Conservation (phyloP, 2,888 invertebrate genomes). For the Agrochola circellaris region DNA sequence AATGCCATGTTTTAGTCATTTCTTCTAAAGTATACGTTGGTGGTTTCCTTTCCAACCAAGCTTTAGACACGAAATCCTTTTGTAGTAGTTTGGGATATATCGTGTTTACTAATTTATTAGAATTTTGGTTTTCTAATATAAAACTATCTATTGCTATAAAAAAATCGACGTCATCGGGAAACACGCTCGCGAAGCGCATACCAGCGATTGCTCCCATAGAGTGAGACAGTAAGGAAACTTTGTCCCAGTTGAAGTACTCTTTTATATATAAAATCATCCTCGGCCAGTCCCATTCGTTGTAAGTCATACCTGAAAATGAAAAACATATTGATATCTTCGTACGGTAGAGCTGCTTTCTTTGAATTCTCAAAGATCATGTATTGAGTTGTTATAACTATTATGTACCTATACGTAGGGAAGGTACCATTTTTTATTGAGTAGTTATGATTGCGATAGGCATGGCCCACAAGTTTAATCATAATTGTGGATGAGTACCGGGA, state of each 20-base stretch:
- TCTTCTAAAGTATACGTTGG: conserved; percentile 92
- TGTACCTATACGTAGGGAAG: background rate
- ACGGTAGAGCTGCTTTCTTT: background rate
- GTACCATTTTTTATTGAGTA: background rate
- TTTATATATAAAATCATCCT: conserved; percentile 90
- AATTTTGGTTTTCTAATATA: conserved; percentile 80
- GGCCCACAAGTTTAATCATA: background rate
- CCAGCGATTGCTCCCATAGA: conserved; percentile 92
- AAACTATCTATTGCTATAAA: conserved; percentile 90
- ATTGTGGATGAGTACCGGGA: conserved; percentile 82
- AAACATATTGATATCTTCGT: background rate
- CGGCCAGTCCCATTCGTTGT: conserved; percentile 84
- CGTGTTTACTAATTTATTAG: conserved; percentile 80
- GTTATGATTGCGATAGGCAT: background rate
- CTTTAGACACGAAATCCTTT: conserved; percentile 82
- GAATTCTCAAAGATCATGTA: background rate
- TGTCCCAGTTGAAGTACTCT: conserved; percentile 93
- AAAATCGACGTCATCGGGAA: conserved; percentile 91
- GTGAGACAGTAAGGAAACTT: conserved; percentile 92
- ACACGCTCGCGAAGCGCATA: conserved; percentile 91
- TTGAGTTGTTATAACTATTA: background rate
- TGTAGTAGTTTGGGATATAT: conserved; percentile 83
- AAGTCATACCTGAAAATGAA: conserved; percentile 80
- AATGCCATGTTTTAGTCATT: conserved; percentile 90
- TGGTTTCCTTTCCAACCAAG: conserved; percentile 85